phyloP scores from a whole-genome alignment of 2,113 vertebrate species.

The Microtus montanus region DNA sequence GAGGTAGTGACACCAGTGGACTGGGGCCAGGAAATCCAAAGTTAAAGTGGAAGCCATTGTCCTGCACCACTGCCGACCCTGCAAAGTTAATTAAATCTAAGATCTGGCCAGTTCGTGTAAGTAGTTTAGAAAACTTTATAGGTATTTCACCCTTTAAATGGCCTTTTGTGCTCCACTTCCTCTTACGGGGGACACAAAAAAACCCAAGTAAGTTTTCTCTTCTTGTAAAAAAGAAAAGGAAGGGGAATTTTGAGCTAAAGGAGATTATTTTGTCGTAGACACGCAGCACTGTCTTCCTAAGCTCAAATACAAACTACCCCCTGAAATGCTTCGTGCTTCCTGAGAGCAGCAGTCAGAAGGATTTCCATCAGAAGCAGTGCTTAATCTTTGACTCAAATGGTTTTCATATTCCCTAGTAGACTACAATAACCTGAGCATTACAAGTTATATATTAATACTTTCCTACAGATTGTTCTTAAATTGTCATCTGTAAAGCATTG shows the following conservation, averaged over 20 bases:
- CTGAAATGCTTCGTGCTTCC: conserved; percentile 75
- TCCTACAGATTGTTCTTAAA: conserved; percentile 33
- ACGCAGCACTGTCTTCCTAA: conserved; percentile 70
- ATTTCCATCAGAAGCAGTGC: conserved; percentile 38
- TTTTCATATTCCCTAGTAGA: conserved; percentile 24
- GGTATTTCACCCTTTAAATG: conserved; percentile 81
- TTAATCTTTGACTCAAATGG: background rate
- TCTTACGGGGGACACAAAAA: conserved; percentile 79
- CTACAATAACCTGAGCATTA: conserved; percentile 28
- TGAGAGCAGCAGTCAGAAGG: conserved; percentile 54
- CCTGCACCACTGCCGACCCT: conserved; percentile 63
- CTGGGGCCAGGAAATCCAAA: conserved; percentile 84
- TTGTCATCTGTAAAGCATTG: conserved; percentile 16
- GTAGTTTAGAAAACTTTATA: conserved; percentile 84
- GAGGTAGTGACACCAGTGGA: conserved; percentile 79
- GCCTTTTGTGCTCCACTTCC: conserved; percentile 82
- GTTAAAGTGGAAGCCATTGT: conserved; percentile 84
- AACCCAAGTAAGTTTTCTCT: conserved; percentile 80
- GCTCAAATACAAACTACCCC: conserved; percentile 70
- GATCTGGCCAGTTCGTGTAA: conserved; percentile 82
- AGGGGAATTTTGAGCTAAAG: conserved; percentile 37
- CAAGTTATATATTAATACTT: conserved; percentile 20
- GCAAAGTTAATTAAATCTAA: conserved; percentile 88
- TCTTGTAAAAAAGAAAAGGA: conserved; percentile 74
- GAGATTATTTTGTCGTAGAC: conserved; percentile 80